phyloP scores from a whole-genome alignment of 35 echinoderm and acorn worm species.

The Nesometra sesokonis region DNA sequence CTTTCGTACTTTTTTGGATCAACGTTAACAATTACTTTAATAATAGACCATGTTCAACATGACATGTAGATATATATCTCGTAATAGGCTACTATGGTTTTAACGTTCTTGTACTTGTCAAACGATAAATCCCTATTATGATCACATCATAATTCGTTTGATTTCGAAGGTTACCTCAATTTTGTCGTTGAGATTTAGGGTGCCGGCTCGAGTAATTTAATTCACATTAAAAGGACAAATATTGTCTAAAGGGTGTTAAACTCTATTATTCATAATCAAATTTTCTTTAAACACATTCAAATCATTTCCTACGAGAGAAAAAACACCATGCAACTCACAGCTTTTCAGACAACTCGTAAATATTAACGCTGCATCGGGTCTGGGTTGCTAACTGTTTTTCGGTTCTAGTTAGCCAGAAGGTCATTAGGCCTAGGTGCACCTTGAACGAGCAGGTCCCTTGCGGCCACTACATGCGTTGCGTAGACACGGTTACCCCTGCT shows the following conservation, averaged over 20 bases:
- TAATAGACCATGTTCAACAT: too few relatives aligned
- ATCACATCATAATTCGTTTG: background rate
- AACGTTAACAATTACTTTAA: too few relatives aligned
- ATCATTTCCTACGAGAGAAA: background rate
- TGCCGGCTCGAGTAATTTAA: background rate
- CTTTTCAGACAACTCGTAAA: background rate
- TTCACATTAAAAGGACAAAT: background rate
- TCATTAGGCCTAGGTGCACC: background rate
- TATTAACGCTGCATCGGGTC: background rate
- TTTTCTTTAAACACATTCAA: background rate
- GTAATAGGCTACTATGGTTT: background rate
- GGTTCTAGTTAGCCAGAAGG: background rate
- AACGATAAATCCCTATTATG: background rate
- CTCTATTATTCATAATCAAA: background rate
- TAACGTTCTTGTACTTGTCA: background rate
- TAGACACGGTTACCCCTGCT: background rate
- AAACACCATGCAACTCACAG: background rate
- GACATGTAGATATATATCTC: too few relatives aligned
- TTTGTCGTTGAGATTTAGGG: background rate
- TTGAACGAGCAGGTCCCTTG: background rate
- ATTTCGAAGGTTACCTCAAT: background rate
- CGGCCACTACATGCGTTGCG: background rate
- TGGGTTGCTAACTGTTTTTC: background rate
- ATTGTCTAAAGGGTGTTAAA: background rate
- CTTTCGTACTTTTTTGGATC: too few relatives aligned